Conservation (phyloP, 1,140 invertebrate genomes). For the Schmidtea mediterranea region DNA sequence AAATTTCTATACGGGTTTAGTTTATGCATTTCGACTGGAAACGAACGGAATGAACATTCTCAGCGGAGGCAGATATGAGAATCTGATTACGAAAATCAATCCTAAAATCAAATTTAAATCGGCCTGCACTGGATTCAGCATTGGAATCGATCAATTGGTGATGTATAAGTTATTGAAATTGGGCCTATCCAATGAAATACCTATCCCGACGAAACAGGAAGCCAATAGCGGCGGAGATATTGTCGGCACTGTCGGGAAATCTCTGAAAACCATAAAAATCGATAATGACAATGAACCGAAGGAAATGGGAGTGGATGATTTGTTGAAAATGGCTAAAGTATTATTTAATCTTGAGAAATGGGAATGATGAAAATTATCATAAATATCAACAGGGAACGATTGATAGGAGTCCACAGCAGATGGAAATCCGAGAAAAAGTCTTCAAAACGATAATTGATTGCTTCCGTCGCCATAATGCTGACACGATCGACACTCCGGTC, state of each 20-base stretch:
- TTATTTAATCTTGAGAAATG: no score
- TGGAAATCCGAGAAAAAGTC: slow-evolving; percentile 27
- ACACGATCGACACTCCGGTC: slow-evolving; percentile 90
- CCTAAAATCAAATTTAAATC: slow-evolving; percentile 32
- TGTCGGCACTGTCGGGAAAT: no score
- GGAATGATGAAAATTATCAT: no score
- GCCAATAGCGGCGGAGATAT: no score
- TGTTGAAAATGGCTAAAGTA: no score
- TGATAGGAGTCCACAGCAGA: background rate
- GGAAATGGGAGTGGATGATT: no score
- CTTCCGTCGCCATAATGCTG: slow-evolving; percentile 90
- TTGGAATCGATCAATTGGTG: slow-evolving; percentile 70
- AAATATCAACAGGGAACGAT: background rate
- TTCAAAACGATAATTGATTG: slow-evolving; percentile 58
- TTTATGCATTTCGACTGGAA: slow-evolving; percentile 66
- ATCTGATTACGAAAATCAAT: slow-evolving; percentile 78
- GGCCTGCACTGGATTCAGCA: slow-evolving; percentile 81
- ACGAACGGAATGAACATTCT: no score
- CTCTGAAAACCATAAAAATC: no score
- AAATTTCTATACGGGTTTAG: slow-evolving; percentile 95
- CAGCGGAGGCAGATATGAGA: slow-evolving; percentile 79
- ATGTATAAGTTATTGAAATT: no score
- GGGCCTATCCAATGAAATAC: no score
- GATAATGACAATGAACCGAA: no score
- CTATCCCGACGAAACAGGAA: no score